These are phyloP conservation scores for Dicyrtoma fusca DNA, from an alignment of 2,888 invertebrate species.

Conservation along the genomic window DNA sequence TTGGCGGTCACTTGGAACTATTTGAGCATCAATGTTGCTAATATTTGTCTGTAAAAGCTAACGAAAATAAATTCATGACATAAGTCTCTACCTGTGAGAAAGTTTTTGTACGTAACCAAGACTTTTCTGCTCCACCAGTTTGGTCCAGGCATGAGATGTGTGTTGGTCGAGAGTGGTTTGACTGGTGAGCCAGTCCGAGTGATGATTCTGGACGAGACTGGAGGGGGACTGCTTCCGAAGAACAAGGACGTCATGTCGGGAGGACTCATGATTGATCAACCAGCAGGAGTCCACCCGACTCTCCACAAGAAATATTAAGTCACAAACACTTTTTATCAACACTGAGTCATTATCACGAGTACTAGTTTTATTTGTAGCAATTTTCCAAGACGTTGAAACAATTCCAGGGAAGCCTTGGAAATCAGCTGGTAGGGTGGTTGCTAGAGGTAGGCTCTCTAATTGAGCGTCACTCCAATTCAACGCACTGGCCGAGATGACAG, in stretches of 20 bases:
- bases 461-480: constrained; percentile 19
- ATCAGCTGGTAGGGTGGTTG: too few species aligned
- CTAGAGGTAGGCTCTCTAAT: constrained; percentile 7
- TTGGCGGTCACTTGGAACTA: too few species aligned
- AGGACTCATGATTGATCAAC: constrained; percentile 5
- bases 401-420: constrained; percentile 27
- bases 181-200: constrained; percentile 11
- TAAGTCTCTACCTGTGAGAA: constrained; percentile 17
- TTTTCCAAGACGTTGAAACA: constrained; percentile 21
- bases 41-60: too few species aligned
- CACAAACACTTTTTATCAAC: constrained; percentile 30
- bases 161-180: neutral
- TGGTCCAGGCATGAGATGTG: constrained; percentile 20
- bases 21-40: too few species aligned
- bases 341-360: constrained; percentile 20
- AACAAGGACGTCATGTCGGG: constrained; percentile 2
- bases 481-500: neutral
- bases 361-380: constrained; percentile 22
- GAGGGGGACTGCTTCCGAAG: constrained; percentile 17
- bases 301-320: constrained; percentile 23
- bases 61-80: too few species aligned
- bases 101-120: constrained; percentile 25
- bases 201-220: constrained; percentile 15
- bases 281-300: constrained; percentile 26
- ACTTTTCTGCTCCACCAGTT: constrained; percentile 25